Evolutionary conservation across 2,888 invertebrate genomes (phyloP).

Genomic region (Polylopha cassiicola): DNA sequence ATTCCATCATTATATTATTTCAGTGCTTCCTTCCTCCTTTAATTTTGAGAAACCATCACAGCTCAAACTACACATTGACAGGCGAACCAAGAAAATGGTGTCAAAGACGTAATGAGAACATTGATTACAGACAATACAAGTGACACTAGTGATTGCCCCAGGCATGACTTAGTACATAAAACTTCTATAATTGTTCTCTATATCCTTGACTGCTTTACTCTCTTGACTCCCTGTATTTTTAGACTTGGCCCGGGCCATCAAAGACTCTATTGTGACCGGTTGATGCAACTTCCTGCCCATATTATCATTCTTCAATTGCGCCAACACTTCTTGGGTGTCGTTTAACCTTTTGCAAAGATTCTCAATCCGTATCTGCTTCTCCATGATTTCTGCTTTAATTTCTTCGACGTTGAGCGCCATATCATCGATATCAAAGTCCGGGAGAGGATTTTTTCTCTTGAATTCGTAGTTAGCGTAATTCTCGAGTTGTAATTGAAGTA

Average conservation of each 20-base stretch:
- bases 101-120: no score
- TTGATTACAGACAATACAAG: no score
- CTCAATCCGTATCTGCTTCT: conserved; percentile 40
- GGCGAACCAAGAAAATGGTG: no score
- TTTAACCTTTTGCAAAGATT: conserved; percentile 36
- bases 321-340: conserved; percentile 46
- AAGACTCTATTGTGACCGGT: conserved; percentile 44
- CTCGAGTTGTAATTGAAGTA: conserved; percentile 52
- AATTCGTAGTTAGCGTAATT: conserved; percentile 47
- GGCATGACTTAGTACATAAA: not conserved
- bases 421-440: conserved; percentile 34
- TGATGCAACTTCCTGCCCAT: conserved; percentile 41
- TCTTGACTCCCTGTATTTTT: conserved; percentile 25
- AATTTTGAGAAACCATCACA: no score
- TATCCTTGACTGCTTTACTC: not conserved
- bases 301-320: conserved; percentile 47
- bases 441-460: conserved; percentile 43
- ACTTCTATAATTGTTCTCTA: not conserved
- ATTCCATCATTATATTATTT: no score
- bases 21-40: no score
- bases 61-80: no score
- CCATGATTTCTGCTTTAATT: conserved; percentile 41
- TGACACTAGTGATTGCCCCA: conserved; percentile 3
- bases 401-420: conserved; percentile 44
- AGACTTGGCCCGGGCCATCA: conserved; percentile 46